Base-by-base conservation (phyloP, 2,888 invertebrate genomes). In the Leuctra nigra region DNA sequence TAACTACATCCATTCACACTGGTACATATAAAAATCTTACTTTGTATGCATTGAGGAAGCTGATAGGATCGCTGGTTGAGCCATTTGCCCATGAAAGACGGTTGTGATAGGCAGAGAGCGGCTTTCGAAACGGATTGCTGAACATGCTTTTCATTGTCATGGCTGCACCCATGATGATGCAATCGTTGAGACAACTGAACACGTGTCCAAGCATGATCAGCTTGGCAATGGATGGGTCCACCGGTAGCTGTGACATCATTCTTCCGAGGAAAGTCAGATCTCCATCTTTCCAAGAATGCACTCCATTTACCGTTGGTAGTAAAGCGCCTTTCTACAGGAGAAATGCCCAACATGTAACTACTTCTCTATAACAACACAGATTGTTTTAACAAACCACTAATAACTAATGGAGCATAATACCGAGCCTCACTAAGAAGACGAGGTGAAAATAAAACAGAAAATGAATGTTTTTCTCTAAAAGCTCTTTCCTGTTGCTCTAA, bases 201-300 rank as follows among this genome's bases (percentile, higher is more conserved):
- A 90, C 81, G 67, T 92, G 83, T 0, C 96, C 96, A 2, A 96
- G 73, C 58, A 92, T 76, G 57, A 97, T 87, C 11, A 97, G 74
- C 66, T 94, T 93, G 9, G 89, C 80, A 3, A 92, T 72, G 56
- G 80, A 81, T 24, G 93, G 84, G 69, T 94, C 89, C 1, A 97
- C 68, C 0, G 97, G 97, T 39, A 97, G 72, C 38, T 74, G 73
- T 0, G 90, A 84, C 84, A 95, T 87, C 0, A 96, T 77, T 7
- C 78, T 76, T 0, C 97, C 97, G 63, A 96, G 73, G 70, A 84
- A 87, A 0, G 95, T 95, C 46, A 97, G 67, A 62, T 93, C 88
- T 0, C 96, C 97, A 70, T 97, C 94, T 13, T 53, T 25, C 1
- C 11, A 35, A 13, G 78, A 74, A 0, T 67, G 67, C 20, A 71